Evolutionary conservation across 2,113 vertebrate species (phyloP).

Genomic region (Dasyurus viverrinus): DNA sequence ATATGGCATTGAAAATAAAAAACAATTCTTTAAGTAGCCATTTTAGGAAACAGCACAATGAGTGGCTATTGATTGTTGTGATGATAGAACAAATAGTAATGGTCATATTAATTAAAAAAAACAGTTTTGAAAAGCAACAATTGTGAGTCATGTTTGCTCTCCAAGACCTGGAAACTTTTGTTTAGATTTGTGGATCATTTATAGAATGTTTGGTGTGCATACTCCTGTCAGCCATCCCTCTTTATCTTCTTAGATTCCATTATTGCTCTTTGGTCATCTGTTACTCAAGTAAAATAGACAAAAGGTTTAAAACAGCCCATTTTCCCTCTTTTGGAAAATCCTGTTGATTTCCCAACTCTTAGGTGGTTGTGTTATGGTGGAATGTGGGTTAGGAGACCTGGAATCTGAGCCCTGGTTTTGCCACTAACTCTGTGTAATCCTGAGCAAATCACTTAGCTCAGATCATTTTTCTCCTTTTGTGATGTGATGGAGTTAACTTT

Average conservation of each 20-base stretch:
- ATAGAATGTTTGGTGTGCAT: neutral
- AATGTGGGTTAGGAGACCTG: neutral
- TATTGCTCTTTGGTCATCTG: neutral
- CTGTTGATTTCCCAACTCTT: no score
- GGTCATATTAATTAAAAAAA: constrained; percentile 18
- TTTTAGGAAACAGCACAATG: neutral
- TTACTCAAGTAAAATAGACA: neutral
- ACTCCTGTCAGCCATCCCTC: neutral
- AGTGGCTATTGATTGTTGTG: neutral
- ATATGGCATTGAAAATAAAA: constrained; percentile 26
- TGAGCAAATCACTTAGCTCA: neutral
- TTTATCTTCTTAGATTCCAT: constrained; percentile 5
- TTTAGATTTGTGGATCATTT: constrained; percentile 15
- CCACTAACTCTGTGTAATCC: neutral
- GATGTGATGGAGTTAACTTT: neutral
- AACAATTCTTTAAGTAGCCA: constrained; percentile 21
- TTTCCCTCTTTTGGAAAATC: neutral
- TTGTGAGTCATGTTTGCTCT: constrained; percentile 2
- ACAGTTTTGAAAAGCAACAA: neutral
- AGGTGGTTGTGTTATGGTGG: neutral
- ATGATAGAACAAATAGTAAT: constrained; percentile 52
- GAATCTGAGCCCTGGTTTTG: neutral
- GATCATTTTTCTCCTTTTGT: neutral
- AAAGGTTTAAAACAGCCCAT: neutral
- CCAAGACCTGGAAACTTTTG: constrained; percentile 12